Conservation (phyloP, 2,888 invertebrate species). For the Ethmia dodecea region DNA sequence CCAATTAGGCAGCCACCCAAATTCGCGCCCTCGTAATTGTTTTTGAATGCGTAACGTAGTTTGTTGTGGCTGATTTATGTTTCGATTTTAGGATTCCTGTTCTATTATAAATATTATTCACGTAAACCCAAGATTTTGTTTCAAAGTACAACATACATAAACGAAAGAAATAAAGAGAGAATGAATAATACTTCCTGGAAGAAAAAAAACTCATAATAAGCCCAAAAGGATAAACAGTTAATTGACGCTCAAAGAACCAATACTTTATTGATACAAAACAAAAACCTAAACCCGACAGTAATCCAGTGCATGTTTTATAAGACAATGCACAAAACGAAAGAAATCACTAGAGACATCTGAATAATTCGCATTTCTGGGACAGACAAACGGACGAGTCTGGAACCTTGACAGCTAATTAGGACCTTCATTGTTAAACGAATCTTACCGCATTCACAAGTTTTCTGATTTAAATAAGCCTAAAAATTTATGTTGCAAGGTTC, state of each 20-base stretch:
- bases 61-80: constrained; percentile 62
- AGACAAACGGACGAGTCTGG: constrained; percentile 53
- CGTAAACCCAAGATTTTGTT: too few species aligned
- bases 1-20: constrained; percentile 75
- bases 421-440: constrained; percentile 66
- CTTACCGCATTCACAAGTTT: constrained; percentile 41
- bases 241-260: background rate
- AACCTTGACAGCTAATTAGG: constrained; percentile 75
- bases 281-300: constrained; percentile 22
- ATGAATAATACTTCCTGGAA: too few species aligned
- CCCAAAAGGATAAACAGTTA: background rate
- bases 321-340: constrained; percentile 62
- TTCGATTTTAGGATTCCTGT: constrained; percentile 34
- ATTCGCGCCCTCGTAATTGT: constrained; percentile 71
- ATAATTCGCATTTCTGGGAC: constrained; percentile 70
- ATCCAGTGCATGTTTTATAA: constrained; percentile 34
- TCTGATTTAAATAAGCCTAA: constrained; percentile 31
- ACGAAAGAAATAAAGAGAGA: too few species aligned
- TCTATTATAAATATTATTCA: too few species aligned
- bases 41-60: constrained; percentile 68
- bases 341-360: constrained; percentile 71
- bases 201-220: too few species aligned
- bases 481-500: constrained; percentile 31
- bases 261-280: background rate
- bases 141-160: too few species aligned